Conservation (phyloP, 2,113 vertebrate species). For the Acrocephalus arundinaceus region DNA sequence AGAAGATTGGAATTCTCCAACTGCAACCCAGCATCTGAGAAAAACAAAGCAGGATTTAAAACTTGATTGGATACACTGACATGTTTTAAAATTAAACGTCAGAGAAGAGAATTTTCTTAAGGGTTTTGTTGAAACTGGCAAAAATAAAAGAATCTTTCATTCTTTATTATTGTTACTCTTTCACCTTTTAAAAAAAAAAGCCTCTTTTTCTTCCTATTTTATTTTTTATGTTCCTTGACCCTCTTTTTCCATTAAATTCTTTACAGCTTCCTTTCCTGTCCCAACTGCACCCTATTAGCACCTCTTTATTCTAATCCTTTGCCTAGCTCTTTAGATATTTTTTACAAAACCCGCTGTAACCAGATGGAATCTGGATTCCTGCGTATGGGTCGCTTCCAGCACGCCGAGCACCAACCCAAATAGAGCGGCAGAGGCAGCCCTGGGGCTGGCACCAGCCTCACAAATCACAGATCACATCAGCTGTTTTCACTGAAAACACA, state of each 20-base stretch:
- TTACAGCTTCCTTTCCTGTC: constrained; percentile 69
- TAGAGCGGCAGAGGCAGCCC: constrained; percentile 18
- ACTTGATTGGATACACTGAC: neutral
- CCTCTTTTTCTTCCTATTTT: constrained; percentile 61
- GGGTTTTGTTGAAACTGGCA: constrained; percentile 61
- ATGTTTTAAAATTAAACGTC: constrained; percentile 53
- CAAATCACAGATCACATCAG: constrained; percentile 66
- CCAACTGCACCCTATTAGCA: constrained; percentile 67
- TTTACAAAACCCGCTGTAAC: constrained; percentile 60
- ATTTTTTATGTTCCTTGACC: constrained; percentile 64
- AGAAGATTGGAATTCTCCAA: constrained; percentile 31
- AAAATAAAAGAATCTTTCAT: constrained; percentile 58
- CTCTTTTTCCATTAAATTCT: constrained; percentile 66
- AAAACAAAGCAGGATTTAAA: constrained; percentile 13
- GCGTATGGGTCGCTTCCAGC: constrained; percentile 48
- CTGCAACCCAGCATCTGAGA: constrained; percentile 16
- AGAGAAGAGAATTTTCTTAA: constrained; percentile 47
- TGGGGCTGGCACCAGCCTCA: constrained; percentile 50
- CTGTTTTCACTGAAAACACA: constrained; percentile 64
- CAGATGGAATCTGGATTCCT: constrained; percentile 62
- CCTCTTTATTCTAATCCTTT: constrained; percentile 74
- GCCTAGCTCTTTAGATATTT: constrained; percentile 53
- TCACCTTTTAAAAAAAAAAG: constrained; percentile 59
- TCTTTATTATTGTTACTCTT: constrained; percentile 68
- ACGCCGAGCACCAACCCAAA: constrained; percentile 54